Evolutionary conservation across 2,113 vertebrate species (phyloP).

Genomic region (Nerophis ophidion): DNA sequence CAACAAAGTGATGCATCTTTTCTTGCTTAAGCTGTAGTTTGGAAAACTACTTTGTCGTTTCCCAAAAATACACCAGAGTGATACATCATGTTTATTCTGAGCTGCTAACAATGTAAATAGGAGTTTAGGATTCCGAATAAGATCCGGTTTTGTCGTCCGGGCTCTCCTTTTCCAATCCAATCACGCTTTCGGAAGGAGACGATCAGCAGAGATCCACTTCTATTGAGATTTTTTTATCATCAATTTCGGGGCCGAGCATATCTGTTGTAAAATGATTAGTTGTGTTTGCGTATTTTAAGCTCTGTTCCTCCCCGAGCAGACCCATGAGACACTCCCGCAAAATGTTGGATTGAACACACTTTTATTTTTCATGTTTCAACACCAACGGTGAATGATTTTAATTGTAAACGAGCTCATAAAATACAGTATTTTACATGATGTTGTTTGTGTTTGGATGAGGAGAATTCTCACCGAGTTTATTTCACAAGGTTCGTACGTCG

Average conservation of each 20-base stretch:
- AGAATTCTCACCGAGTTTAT: slow-evolving; percentile 27
- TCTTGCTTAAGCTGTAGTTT: too few species aligned
- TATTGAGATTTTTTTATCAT: neutral
- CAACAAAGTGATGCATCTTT: too few species aligned
- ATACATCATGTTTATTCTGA: too few species aligned
- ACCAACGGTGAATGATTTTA: slow-evolving; percentile 17
- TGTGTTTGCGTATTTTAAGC: slow-evolving; percentile 19
- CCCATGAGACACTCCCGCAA: slow-evolving; percentile 38
- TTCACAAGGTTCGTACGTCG: slow-evolving; percentile 12
- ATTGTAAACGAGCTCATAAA: slow-evolving; percentile 8
- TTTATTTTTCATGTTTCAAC: slow-evolving; percentile 17
- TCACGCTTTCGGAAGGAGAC: neutral
- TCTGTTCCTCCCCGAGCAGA: slow-evolving; percentile 36
- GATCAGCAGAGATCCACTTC: too few species aligned
- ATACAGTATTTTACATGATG: slow-evolving; percentile 39
- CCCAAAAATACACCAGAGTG: too few species aligned
- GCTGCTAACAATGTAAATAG: too few species aligned
- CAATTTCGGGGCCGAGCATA: slow-evolving; percentile 25
- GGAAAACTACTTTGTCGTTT: too few species aligned
- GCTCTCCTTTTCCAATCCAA: neutral
- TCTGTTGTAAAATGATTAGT: neutral
- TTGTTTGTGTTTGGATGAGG: slow-evolving; percentile 18
- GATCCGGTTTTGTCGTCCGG: too few species aligned
- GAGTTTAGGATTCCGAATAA: neutral
- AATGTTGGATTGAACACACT: slow-evolving; percentile 6